These are phyloP conservation scores for Gambusia holbrooki DNA, from an alignment of 2,113 vertebrate species.

Conservation along the genomic window DNA sequence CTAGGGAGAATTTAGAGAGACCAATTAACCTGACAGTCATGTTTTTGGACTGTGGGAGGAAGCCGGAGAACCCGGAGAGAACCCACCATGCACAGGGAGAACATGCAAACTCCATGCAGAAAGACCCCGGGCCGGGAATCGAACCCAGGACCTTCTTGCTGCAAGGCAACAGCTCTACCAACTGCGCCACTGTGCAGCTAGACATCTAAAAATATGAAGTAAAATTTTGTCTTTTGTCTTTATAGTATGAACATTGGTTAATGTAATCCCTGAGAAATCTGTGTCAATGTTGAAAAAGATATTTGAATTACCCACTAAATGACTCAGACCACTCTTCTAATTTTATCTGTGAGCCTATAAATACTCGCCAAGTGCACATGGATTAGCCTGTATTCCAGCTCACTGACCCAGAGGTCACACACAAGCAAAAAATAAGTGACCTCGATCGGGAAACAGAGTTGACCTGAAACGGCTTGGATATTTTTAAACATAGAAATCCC, in stretches of 20 bases:
- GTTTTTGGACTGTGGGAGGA: too few species aligned
- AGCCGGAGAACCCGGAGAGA: too few species aligned
- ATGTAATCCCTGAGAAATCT: not conserved
- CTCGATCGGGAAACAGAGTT: conserved; percentile 39
- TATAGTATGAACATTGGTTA: not conserved
- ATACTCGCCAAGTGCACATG: conserved; percentile 10
- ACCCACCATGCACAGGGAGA: too few species aligned
- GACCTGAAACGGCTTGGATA: conserved; percentile 27
- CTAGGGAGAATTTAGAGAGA: too few species aligned
- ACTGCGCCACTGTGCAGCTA: too few species aligned
- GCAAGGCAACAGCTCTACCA: too few species aligned
- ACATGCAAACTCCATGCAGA: too few species aligned
- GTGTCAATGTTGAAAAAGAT: not conserved
- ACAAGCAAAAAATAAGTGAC: conserved; percentile 15
- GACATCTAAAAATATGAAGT: too few species aligned
- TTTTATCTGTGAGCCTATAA: conserved; percentile 32
- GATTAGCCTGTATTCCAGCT: conserved; percentile 41
- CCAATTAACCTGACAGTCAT: too few species aligned
- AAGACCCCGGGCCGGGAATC: too few species aligned
- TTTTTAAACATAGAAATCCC: conserved; percentile 42
- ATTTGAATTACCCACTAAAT: not conserved
- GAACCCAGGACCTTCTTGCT: too few species aligned
- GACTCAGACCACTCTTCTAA: conserved; percentile 2
- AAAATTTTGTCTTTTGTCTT: not conserved
- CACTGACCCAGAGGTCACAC: not conserved